Evolutionary conservation across 2,113 vertebrate genomes (phyloP).

Genomic region (Lampris megalopsis): DNA sequence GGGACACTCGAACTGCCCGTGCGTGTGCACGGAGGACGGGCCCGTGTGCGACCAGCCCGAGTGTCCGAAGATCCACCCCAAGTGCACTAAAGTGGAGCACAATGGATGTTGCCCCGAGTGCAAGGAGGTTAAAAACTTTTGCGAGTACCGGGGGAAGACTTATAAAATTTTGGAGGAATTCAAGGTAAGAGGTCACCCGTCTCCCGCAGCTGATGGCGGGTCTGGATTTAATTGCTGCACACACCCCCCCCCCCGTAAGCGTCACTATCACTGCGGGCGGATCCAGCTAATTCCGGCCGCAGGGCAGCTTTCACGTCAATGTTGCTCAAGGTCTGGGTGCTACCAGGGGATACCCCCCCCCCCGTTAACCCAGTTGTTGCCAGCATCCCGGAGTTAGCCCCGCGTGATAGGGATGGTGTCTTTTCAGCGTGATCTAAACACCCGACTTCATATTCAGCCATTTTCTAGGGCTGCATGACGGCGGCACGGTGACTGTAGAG

Average conservation of each 20-base stretch:
- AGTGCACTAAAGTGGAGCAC: slow-evolving; percentile 99
- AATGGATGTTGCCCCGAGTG: slow-evolving; percentile 99
- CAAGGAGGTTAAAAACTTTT: slow-evolving; percentile 99
- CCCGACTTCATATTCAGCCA: too few relatives aligned
- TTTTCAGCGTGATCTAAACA: too few relatives aligned
- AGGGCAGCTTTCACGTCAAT: neutral
- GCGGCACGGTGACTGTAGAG: too few relatives aligned
- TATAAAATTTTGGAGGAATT: slow-evolving; percentile 99
- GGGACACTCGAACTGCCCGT: slow-evolving; percentile 98
- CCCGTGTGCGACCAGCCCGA: slow-evolving; percentile 98
- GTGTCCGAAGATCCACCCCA: slow-evolving; percentile 98
- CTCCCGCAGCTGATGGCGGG: too few relatives aligned
- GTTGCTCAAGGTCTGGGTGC: slow-evolving; percentile 15
- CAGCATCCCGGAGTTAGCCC: too few relatives aligned
- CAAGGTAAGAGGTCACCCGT: slow-evolving; percentile 87
- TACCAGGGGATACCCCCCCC: neutral
- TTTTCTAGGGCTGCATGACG: too few relatives aligned
- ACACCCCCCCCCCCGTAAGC: too few relatives aligned
- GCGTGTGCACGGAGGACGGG: slow-evolving; percentile 97
- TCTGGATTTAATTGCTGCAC: too few relatives aligned
- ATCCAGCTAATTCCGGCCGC: too few relatives aligned
- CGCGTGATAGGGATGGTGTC: too few relatives aligned
- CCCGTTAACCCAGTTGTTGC: too few relatives aligned
- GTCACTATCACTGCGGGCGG: too few relatives aligned
- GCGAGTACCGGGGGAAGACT: slow-evolving; percentile 97